phyloP scores from a whole-genome alignment of 2,797 vertebrate species.

The Tympanoctomys barrerae region DNA sequence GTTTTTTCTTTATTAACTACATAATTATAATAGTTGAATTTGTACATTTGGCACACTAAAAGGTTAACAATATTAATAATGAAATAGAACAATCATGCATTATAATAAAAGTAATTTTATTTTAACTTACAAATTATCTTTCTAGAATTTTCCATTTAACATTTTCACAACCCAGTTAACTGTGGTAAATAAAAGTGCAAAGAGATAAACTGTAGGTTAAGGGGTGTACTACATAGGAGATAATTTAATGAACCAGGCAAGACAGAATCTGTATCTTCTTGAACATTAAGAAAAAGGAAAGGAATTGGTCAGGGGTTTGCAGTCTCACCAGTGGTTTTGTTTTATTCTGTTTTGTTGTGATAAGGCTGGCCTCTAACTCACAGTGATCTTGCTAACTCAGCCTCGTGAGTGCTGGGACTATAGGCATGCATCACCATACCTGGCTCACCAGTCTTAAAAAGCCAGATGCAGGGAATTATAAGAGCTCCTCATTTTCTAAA shows the following conservation, averaged over 20 bases:
- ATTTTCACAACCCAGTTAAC: neutral
- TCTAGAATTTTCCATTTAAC: neutral
- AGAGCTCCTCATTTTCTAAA: neutral
- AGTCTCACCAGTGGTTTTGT: neutral
- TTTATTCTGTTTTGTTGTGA: neutral
- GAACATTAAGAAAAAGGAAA: neutral
- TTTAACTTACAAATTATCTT: neutral
- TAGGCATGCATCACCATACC: fast-evolving
- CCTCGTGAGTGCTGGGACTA: neutral
- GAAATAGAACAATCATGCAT: neutral
- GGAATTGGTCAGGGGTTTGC: neutral
- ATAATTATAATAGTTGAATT: neutral
- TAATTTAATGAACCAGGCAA: neutral
- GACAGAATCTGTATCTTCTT: fast-evolving
- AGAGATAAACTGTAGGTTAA: neutral
- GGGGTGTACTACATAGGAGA: neutral
- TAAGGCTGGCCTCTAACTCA: neutral
- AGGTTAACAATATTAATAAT: neutral
- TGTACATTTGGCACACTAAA: neutral
- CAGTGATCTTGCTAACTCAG: neutral
- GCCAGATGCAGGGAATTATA: neutral
- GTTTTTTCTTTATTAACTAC: neutral
- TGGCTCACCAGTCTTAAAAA: neutral
- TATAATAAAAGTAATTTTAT: neutral
- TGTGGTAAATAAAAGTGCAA: neutral